Conservation (phyloP, 2,797 vertebrate genomes). For the Sciaenops ocellatus region DNA sequence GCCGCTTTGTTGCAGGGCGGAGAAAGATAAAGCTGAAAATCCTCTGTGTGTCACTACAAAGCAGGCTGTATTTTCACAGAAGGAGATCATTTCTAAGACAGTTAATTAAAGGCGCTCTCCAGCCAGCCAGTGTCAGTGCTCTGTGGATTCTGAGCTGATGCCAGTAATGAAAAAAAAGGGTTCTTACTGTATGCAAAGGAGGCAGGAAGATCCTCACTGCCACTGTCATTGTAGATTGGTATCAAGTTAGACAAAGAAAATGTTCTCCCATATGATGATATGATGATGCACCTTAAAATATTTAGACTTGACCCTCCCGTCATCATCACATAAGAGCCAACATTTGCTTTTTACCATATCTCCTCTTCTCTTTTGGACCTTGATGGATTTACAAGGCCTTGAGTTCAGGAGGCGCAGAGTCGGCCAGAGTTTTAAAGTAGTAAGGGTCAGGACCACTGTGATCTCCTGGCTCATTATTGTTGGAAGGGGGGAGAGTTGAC, state of each 20-base stretch:
- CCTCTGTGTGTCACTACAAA: slow-evolving; percentile 15
- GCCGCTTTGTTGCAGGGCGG: not conserved
- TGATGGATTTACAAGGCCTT: not conserved
- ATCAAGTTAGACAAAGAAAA: not conserved
- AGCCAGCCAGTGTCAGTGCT: not conserved
- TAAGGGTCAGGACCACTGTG: not conserved
- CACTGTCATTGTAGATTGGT: not conserved
- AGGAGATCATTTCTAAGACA: slow-evolving; percentile 45
- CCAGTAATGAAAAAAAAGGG: not conserved
- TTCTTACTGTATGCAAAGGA: not conserved
- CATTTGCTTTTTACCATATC: not conserved
- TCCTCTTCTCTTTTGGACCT: not conserved
- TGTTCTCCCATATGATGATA: not conserved
- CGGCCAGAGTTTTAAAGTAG: not conserved
- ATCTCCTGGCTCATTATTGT: not conserved
- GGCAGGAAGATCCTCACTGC: slow-evolving; percentile 6
- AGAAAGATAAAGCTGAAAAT: slow-evolving; percentile 8
- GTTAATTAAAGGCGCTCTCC: slow-evolving; percentile 36
- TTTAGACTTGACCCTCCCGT: not conserved
- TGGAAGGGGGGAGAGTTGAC: no score
- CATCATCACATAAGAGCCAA: not conserved
- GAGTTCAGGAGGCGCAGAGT: not conserved
- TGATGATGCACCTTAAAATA: not conserved
- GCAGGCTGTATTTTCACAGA: slow-evolving; percentile 20
- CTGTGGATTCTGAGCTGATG: slow-evolving; percentile 6